Conservation (phyloP, 2,888 invertebrate species). For the Scaptomyza cyrtandrae region DNA sequence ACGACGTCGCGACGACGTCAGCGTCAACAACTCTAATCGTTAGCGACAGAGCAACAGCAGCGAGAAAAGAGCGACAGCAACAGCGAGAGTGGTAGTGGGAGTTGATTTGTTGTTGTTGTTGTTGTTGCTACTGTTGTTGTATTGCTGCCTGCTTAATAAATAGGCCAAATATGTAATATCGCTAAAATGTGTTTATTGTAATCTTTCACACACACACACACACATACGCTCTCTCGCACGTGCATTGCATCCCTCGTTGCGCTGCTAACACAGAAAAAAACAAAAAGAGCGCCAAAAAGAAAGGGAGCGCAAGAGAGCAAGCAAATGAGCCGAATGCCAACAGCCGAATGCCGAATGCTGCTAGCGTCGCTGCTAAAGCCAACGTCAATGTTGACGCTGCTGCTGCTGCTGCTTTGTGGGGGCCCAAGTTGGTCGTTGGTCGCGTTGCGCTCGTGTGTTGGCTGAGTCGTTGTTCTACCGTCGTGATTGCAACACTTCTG, state of each 20-base stretch:
- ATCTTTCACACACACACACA: slow-evolving; percentile 59
- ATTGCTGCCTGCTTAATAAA: slow-evolving; percentile 64
- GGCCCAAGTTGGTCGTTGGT: slow-evolving; percentile 50
- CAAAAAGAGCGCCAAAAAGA: slow-evolving; percentile 45
- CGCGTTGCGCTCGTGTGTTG: slow-evolving; percentile 55
- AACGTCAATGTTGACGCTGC: slow-evolving; percentile 11
- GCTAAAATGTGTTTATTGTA: slow-evolving; percentile 78
- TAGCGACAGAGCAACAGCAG: not conserved
- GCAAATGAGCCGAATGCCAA: slow-evolving; percentile 3
- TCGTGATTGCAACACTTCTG: slow-evolving; percentile 81
- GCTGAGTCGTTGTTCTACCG: slow-evolving; percentile 83
- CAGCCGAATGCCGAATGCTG: slow-evolving; percentile 22
- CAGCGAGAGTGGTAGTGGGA: slow-evolving; percentile 29
- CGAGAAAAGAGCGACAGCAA: slow-evolving; percentile 12
- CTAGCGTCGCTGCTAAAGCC: slow-evolving; percentile 23
- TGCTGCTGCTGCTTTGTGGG: slow-evolving; percentile 57
- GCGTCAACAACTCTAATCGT: slow-evolving; percentile 44
- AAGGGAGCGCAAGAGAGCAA: slow-evolving; percentile 31
- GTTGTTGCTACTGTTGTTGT: slow-evolving; percentile 14
- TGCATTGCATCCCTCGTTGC: slow-evolving; percentile 71
- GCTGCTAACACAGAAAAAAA: slow-evolving; percentile 2
- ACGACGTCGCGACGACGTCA: slow-evolving; percentile 18
- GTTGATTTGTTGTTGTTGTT: slow-evolving; percentile 40
- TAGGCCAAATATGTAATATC: slow-evolving; percentile 77
- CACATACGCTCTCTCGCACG: slow-evolving; percentile 51